Base-by-base conservation (phyloP, 2,797 vertebrate species). In the Huso huso region DNA sequence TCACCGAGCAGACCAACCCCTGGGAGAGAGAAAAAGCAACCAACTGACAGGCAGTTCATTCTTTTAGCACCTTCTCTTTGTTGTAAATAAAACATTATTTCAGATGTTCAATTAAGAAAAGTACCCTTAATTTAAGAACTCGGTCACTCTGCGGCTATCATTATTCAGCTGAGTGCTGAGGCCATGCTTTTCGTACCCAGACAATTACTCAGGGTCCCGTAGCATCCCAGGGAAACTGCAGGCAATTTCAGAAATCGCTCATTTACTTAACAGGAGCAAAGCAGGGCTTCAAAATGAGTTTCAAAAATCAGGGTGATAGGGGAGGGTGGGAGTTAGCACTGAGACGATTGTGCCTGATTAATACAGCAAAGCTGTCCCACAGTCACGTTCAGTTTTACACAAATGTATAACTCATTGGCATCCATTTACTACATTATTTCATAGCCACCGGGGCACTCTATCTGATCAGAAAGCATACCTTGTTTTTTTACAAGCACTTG, bases 11-110 rank as follows among this genome's bases (percentile, higher is more conserved):
- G 70, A 70, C 48, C 13, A 70, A 70, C 73, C 78, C 77, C 78
- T 76, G 76, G 72, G 6, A 37, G 66, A 62, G 6, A 37, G 66
- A 62, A 64, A 63, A 61, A 60, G 50, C n/a, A 51, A 49, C 61
- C 13, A n/a, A 58, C 60, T 71, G 65, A 62, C 72, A 74, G 73
- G 75, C 65, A 68, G 72, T 84, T 89, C 76, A 82, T 89, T 88
- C 82, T 80, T 82, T 79, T 81, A 70, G 82, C 76, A 85, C 80
- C 78, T 86, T 88, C 83, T 75, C 79, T 86, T 84, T 89, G 81
- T 88, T 84, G 87, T 85, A 87, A 92, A 91, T 89, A 90, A 87
- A 89, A 87, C 81, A 87, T 89, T 86, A 92, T 87, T 90, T 90
- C 81, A 82, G 78, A 82, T 84, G 79, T 90, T 92, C 82, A 89